Evolutionary conservation across 2,888 invertebrate species (phyloP).

Genomic region (Germaria angustata): DNA sequence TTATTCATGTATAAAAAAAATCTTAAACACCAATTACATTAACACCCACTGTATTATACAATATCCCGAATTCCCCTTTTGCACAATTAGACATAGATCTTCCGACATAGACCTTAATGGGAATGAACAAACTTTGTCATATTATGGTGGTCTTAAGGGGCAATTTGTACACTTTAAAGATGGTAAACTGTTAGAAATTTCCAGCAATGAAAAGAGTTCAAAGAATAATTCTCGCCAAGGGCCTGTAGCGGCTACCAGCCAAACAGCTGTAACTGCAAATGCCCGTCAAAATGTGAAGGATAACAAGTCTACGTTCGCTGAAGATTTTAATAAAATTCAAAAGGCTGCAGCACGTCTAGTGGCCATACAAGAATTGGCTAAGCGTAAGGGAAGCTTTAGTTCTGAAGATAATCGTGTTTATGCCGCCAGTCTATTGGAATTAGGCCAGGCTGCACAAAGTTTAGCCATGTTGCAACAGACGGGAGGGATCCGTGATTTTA

Average conservation of each 20-base stretch:
- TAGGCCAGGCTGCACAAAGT: slow-evolving; percentile 83
- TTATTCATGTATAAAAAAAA: not conserved
- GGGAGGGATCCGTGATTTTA: slow-evolving; percentile 82
- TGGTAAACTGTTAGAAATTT: slow-evolving; percentile 50
- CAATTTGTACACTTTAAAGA: slow-evolving; percentile 81
- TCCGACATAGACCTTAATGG: slow-evolving; percentile 50
- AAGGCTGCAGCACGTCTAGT: slow-evolving; percentile 82
- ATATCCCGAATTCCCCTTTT: slow-evolving; percentile 27
- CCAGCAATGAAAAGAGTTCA: not conserved
- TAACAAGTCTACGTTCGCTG: slow-evolving; percentile 77
- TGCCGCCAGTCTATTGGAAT: slow-evolving; percentile 82
- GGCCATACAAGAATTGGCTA: slow-evolving; percentile 83
- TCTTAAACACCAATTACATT: not conserved
- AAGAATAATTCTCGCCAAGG: slow-evolving; percentile 39
- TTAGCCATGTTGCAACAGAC: slow-evolving; percentile 81
- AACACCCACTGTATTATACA: slow-evolving; percentile 53
- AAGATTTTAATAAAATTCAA: slow-evolving; percentile 83
- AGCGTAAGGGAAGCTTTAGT: slow-evolving; percentile 82
- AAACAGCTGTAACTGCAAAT: not conserved
- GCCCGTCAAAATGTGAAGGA: slow-evolving; percentile 37
- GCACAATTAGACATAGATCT: slow-evolving; percentile 60
- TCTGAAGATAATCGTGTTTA: slow-evolving; percentile 82
- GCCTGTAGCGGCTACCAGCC: slow-evolving; percentile 41
- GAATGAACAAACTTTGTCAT: slow-evolving; percentile 81
- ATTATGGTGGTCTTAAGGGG: slow-evolving; percentile 87